Evolutionary conservation across 1,140 invertebrate species (phyloP).

Genomic region (Melipona quadrifasciata): DNA sequence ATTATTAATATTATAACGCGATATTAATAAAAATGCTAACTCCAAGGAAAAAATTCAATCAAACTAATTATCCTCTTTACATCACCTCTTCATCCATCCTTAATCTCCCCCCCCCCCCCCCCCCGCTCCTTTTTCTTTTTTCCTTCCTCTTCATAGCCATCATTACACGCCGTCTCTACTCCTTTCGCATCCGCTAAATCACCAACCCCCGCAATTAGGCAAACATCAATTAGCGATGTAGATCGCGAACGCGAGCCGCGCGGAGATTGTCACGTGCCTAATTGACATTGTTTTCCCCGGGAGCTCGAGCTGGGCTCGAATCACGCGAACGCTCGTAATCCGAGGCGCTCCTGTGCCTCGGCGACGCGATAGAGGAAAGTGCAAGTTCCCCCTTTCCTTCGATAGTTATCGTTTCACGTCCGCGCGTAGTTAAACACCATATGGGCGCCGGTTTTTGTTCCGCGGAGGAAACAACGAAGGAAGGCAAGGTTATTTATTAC

Average conservation of each 20-base stretch:
- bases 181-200: neutral
- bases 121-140: too few relatives aligned
- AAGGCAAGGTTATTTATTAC: constrained; percentile 64
- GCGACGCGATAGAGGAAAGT: constrained; percentile 28
- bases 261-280: constrained; percentile 27
- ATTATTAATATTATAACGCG: too few relatives aligned
- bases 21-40: neutral
- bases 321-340: neutral
- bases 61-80: too few relatives aligned
- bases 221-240: neutral
- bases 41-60: neutral
- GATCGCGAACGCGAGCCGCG: neutral
- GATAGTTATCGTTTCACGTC: constrained; percentile 63
- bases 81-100: too few relatives aligned
- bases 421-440: constrained; percentile 65
- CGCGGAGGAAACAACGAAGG: constrained; percentile 57
- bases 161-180: neutral
- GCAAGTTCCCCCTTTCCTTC: constrained; percentile 50
- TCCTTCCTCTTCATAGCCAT: too few relatives aligned
- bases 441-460: constrained; percentile 60
- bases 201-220: neutral
- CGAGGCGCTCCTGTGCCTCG: neutral
- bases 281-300: constrained; percentile 7
- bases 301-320: neutral
- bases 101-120: neutral